Evolutionary conservation across 1,140 invertebrate species (phyloP).

Genomic region (Drosophila tropicalis): DNA sequence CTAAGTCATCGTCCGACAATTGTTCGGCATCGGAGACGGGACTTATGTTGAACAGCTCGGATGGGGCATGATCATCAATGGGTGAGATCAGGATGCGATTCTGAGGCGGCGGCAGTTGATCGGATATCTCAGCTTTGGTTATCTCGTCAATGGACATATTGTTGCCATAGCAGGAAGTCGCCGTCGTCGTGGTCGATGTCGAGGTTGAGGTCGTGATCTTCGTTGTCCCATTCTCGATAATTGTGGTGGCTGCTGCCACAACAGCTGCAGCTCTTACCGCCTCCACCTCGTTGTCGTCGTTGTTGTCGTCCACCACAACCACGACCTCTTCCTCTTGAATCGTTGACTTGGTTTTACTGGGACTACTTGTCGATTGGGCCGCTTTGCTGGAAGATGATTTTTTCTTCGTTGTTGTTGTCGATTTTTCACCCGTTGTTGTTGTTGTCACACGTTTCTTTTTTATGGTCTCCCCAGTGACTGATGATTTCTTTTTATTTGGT

Average conservation of each 20-base stretch:
- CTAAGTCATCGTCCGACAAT: constrained; percentile 84
- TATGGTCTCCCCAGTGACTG: neutral
- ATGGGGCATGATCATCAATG: constrained; percentile 35
- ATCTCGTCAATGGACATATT: constrained; percentile 40
- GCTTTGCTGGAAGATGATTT: constrained; percentile 36
- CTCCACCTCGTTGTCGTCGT: neutral
- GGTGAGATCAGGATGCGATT: constrained; percentile 53
- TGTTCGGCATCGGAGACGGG: constrained; percentile 70
- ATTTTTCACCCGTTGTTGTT: neutral
- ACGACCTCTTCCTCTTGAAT: constrained; percentile 12
- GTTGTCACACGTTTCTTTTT: constrained; percentile 2
- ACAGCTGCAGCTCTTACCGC: constrained; percentile 13
- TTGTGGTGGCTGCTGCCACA: neutral
- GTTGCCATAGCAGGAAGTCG: neutral
- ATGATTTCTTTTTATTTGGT: constrained; percentile 1
- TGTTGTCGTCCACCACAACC: constrained; percentile 3
- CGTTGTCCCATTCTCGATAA: constrained; percentile 1
- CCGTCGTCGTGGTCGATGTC: neutral
- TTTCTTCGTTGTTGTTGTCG: neutral
- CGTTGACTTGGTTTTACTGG: neutral
- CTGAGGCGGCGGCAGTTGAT: constrained; percentile 43
- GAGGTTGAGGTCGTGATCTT: neutral
- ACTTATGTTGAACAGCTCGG: constrained; percentile 72
- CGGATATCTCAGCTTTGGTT: constrained; percentile 49
- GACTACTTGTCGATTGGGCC: neutral